Conservation (phyloP, 1,140 invertebrate species). For the Acromyrmex echinatior region DNA sequence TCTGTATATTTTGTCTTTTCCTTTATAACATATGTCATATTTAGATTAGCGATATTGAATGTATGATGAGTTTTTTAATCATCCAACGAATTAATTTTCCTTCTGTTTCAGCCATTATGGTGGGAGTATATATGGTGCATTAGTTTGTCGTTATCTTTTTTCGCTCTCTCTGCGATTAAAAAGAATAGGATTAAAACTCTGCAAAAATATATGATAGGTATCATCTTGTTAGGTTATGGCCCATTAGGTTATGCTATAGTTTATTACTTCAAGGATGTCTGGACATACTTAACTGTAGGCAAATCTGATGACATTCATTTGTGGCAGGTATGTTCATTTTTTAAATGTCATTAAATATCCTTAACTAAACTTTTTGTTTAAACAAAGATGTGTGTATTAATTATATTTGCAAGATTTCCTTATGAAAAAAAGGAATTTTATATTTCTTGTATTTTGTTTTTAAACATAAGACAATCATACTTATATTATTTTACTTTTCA, state of each 20-base stretch:
- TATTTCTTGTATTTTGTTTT: not conserved
- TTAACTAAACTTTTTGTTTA: not conserved
- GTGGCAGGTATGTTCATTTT: constrained; percentile 90
- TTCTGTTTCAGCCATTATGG: constrained; percentile 89
- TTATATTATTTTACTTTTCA: constrained; percentile 82
- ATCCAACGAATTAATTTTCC: not conserved
- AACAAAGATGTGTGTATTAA: not conserved
- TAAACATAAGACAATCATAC: not conserved
- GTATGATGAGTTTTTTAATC: not conserved
- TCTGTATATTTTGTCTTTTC: not conserved
- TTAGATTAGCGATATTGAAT: not conserved
- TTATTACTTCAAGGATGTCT: constrained; percentile 95
- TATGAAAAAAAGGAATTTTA: not conserved
- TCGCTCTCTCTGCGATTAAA: constrained; percentile 95
- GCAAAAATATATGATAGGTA: constrained; percentile 94
- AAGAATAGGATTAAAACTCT: constrained; percentile 93
- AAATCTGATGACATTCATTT: constrained; percentile 90
- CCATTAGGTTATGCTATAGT: constrained; percentile 93
- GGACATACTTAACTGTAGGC: constrained; percentile 91
- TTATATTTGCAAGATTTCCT: not conserved
- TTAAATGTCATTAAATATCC: not conserved
- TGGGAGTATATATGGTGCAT: constrained; percentile 98
- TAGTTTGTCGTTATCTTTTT: constrained; percentile 94
- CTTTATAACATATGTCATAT: not conserved
- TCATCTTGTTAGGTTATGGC: constrained; percentile 92